phyloP scores from a whole-genome alignment of 2,888 invertebrate genomes.

The Mechanitis mazaeus region DNA sequence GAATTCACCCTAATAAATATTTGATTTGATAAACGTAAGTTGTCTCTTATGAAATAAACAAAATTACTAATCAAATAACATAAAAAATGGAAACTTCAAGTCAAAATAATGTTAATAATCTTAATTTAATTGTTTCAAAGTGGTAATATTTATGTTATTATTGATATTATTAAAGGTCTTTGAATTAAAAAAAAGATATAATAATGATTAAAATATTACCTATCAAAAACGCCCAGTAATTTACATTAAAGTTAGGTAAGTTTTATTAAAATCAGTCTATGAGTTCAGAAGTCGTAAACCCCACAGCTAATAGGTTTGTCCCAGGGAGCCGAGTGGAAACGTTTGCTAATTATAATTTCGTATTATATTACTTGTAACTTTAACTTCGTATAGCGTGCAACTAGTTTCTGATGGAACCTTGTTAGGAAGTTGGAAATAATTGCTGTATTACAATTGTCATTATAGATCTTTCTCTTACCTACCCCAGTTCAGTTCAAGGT shows the following conservation, averaged over 20 bases:
- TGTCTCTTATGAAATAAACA: too few species aligned
- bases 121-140: too few species aligned
- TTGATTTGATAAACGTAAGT: too few species aligned
- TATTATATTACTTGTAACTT: constrained; percentile 11
- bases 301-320: constrained; percentile 18
- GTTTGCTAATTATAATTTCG: constrained; percentile 18
- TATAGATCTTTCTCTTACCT: not conserved
- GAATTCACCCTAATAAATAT: too few species aligned
- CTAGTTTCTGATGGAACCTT: constrained; percentile 4
- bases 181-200: too few species aligned
- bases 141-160: too few species aligned
- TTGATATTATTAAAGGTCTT: too few species aligned
- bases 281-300: constrained; percentile 23
- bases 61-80: too few species aligned
- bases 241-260: constrained; percentile 17
- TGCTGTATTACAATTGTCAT: not conserved
- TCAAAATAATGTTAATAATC: too few species aligned
- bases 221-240: constrained; percentile 2
- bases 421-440: constrained; percentile 4
- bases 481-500: too few species aligned
- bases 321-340: constrained; percentile 13
- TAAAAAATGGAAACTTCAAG: too few species aligned
- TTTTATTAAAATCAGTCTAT: constrained; percentile 19
- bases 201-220: too few species aligned
- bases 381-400: constrained; percentile 9